phyloP scores from a whole-genome alignment of 2,113 vertebrate species.

The Pteronura brasiliensis region DNA sequence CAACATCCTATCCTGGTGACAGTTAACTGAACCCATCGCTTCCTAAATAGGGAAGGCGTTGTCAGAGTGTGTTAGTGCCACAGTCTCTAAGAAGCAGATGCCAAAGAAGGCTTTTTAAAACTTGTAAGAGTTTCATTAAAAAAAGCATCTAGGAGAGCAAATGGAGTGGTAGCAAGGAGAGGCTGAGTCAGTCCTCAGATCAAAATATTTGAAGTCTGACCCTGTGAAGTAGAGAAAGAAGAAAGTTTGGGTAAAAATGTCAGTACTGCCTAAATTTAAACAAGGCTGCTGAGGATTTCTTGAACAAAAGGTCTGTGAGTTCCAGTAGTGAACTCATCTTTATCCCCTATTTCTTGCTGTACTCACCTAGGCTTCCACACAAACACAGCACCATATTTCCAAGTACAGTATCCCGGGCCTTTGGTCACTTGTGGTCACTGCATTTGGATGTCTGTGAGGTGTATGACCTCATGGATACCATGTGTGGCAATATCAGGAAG shows the following conservation, averaged over 20 bases:
- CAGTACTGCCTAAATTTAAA: not conserved
- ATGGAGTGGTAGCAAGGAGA: not conserved
- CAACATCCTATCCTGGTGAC: not conserved
- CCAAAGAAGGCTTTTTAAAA: not conserved
- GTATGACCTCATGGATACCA: too few relatives aligned
- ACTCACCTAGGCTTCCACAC: not conserved
- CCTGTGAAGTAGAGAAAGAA: not conserved
- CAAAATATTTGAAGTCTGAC: not conserved
- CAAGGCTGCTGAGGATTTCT: not conserved
- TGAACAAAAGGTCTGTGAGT: not conserved
- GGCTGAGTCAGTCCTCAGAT: not conserved
- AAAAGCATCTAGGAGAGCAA: not conserved
- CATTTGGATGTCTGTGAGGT: not conserved
- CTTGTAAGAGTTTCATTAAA: not conserved
- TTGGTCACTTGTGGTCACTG: not conserved
- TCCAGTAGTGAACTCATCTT: not conserved
- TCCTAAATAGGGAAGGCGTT: not conserved
- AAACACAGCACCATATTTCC: not conserved
- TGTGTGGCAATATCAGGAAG: not conserved
- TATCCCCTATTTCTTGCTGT: not conserved
- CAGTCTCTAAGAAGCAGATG: not conserved
- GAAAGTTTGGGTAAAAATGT: not conserved
- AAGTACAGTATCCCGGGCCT: fast-evolving
- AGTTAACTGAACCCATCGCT: not conserved
- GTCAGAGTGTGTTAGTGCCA: not conserved